Evolutionary conservation across 2,797 vertebrate species (phyloP).

Genomic region (Onychomys torridus): DNA sequence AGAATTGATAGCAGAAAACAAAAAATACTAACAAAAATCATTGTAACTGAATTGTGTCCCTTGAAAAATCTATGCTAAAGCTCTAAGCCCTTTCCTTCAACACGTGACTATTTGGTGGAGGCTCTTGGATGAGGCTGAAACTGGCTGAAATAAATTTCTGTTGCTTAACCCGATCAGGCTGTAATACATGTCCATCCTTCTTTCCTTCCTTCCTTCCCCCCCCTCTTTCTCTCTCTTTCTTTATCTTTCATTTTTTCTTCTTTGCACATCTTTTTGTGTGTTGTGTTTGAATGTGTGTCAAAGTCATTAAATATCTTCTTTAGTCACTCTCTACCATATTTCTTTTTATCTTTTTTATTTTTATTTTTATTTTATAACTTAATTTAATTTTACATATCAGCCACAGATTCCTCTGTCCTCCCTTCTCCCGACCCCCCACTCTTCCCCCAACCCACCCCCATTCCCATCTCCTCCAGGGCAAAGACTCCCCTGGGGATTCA

Average conservation of each 20-base stretch:
- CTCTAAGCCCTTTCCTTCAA: too few species aligned
- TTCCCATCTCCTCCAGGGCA: too few species aligned
- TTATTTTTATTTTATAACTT: too few species aligned
- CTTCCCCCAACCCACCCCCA: too few species aligned
- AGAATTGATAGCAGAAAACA: neutral
- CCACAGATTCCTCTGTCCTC: too few species aligned
- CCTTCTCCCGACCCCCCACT: too few species aligned
- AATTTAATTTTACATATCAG: too few species aligned
- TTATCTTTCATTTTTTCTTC: too few species aligned
- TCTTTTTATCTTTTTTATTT: too few species aligned
- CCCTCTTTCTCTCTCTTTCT: neutral
- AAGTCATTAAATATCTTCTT: neutral
- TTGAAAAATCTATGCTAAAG: neutral
- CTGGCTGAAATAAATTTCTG: neutral
- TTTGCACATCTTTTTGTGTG: neutral
- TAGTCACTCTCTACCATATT: neutral
- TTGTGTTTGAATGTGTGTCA: neutral
- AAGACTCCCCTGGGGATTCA: too few species aligned
- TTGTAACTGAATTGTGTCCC: neutral
- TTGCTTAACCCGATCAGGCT: neutral
- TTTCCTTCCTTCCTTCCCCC: accelerated
- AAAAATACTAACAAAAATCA: neutral
- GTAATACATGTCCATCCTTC: neutral
- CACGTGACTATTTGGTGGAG: neutral
- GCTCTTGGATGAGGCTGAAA: neutral